Base-by-base conservation (phyloP, 2,797 vertebrate genomes). In the Myiotriccus ornatus region DNA sequence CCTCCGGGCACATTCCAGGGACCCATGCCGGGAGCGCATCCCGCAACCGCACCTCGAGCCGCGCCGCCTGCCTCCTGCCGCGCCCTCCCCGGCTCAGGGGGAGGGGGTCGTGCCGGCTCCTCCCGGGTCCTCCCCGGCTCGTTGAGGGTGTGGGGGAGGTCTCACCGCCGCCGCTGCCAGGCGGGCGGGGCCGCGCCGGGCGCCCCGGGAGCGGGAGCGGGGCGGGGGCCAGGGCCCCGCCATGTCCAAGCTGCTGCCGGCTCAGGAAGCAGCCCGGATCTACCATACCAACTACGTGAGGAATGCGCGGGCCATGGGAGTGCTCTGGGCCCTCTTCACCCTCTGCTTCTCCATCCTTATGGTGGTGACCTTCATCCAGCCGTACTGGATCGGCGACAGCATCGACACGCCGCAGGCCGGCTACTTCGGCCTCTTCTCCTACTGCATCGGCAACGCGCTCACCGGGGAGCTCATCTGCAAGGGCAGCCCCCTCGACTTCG, bases 261-360 rank as follows among this genome's bases (percentile, higher is more conserved):
- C 99, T 20, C 98, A 98, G 95, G 99, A 99, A 96, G 99, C 99
- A 3, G 99, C 99, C 2, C 99, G 98, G 96, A 99, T 99, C 97
- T 99, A 99, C 93, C 99, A 99, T 95, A 99, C 99, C 84, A 99
- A 99, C 97, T 99, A 99, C 8, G 99, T 99, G 96, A 97, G 99
- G 59, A 99, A 99, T 24, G 97, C 99, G 7, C 97, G 99, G 44
- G 99, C 99, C 65, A 98, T 99, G 83, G 99, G 99, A 8, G 99
- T 99, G 53, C 96, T 99, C 96, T 99, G 99, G 99, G 99, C 98
- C 5, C 98, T 99, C 43, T 99, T 99, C 96, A 99, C 99, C 62
- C 98, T 99, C 96, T 99, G 98, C 97, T 99, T 99, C 84, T 97
- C 98, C 34, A 98, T 99, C 95, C 98, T 99, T 93, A 98, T 98